Conservation (phyloP, 2,113 vertebrate genomes). For the Rhea pennata region DNA sequence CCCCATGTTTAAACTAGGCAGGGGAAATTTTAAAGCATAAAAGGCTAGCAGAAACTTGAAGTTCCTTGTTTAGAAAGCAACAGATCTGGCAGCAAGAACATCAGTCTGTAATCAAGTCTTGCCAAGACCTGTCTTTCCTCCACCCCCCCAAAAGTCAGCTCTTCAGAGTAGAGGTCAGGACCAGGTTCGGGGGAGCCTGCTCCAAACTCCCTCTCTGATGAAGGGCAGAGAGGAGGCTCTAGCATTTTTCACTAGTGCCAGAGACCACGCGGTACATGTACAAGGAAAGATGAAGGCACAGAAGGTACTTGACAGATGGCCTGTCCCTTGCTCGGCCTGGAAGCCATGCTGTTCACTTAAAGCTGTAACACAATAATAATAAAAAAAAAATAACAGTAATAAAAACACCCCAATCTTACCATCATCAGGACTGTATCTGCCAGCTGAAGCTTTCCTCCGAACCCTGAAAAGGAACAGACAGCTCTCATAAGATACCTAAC, state of each 20-base stretch:
- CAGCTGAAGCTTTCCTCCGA: slow-evolving; percentile 64
- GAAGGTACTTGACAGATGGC: not conserved
- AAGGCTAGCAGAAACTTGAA: not conserved
- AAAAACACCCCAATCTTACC: slow-evolving; percentile 62
- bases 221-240: not conserved
- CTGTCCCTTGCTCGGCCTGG: not conserved
- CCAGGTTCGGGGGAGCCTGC: not conserved
- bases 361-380: not conserved
- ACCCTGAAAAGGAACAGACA: slow-evolving; percentile 71
- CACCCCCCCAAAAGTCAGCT: not conserved
- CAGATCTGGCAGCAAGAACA: not conserved
- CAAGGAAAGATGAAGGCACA: not conserved
- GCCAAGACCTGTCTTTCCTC: not conserved
- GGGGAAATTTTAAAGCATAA: not conserved
- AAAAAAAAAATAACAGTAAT: not conserved
- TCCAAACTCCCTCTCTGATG: not conserved
- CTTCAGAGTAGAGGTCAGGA: not conserved
- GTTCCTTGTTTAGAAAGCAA: not conserved
- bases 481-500: not conserved
- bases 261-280: not conserved
- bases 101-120: not conserved
- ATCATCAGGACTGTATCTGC: slow-evolving; percentile 66
- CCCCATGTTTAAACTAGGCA: not conserved
- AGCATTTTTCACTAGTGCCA: not conserved
- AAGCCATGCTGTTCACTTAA: not conserved